Evolutionary conservation across 2,888 invertebrate genomes (phyloP).

Genomic region (Caenorhabditis sp.): DNA sequence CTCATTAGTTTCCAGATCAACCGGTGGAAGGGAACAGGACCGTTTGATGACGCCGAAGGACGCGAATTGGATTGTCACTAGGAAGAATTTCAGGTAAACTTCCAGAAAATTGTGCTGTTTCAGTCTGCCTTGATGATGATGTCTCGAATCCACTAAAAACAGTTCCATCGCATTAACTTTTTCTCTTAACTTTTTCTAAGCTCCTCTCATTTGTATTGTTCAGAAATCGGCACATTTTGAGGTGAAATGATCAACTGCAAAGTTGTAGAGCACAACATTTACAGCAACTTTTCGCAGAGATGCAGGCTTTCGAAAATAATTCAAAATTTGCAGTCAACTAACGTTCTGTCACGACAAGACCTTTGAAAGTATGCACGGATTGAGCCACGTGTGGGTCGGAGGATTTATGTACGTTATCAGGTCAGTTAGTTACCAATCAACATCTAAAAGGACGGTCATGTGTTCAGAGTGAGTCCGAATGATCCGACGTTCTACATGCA

Average conservation of each 20-base stretch:
- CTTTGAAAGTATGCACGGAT: slow-evolving; percentile 78
- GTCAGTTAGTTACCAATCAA: no score
- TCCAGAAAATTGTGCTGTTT: no score
- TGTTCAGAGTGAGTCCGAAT: slow-evolving; percentile 67
- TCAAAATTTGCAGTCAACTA: slow-evolving; percentile 51
- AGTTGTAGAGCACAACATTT: no score
- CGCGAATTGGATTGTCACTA: slow-evolving; percentile 73
- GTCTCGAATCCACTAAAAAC: not conserved
- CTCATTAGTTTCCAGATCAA: slow-evolving; percentile 64
- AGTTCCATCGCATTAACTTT: no score
- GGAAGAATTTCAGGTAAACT: slow-evolving; percentile 71
- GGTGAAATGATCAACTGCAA: no score
- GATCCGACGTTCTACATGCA: slow-evolving; percentile 77
- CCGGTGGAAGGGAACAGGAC: slow-evolving; percentile 75
- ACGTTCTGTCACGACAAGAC: slow-evolving; percentile 78
- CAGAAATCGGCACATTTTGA: no score
- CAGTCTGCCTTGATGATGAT: not conserved
- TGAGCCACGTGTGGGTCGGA: slow-evolving; percentile 78
- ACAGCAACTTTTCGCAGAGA: not conserved
- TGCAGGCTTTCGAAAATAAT: not conserved
- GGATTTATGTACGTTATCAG: slow-evolving; percentile 79
- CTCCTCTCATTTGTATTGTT: no score
- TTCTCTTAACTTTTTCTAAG: no score
- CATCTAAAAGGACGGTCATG: not conserved
- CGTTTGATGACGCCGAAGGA: slow-evolving; percentile 74